Evolutionary conservation across 1,140 invertebrate genomes (phyloP).

Genomic region (Solenopsis invicta): DNA sequence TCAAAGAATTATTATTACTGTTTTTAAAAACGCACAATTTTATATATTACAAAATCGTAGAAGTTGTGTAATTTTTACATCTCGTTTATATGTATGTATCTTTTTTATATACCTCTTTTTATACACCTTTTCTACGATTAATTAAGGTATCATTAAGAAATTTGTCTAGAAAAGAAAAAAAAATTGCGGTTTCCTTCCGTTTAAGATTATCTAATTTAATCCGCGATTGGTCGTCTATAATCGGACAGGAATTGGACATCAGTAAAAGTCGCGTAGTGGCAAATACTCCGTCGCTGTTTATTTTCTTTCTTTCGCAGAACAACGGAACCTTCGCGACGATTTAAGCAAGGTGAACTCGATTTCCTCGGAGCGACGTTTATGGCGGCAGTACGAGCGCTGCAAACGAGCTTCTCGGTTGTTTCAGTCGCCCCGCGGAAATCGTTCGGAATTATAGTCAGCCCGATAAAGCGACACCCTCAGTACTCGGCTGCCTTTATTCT

Average conservation of each 20-base stretch:
- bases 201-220: background rate
- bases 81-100: too few species aligned
- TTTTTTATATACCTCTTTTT: too few species aligned
- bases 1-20: too few species aligned
- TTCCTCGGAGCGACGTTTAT: conserved; percentile 54
- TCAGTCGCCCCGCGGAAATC: conserved; percentile 55
- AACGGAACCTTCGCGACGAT: conserved; percentile 35
- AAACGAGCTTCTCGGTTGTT: conserved; percentile 53
- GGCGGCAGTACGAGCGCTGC: conserved; percentile 17
- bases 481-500: conserved; percentile 41
- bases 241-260: background rate
- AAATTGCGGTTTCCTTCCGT: background rate
- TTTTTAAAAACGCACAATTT: too few species aligned
- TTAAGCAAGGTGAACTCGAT: conserved; percentile 60
- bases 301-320: conserved; percentile 22
- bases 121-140: background rate
- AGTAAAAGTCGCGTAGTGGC: background rate
- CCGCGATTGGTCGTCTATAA: background rate
- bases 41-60: too few species aligned
- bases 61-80: too few species aligned
- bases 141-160: background rate
- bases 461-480: conserved; percentile 50
- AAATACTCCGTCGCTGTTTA: conserved; percentile 3
- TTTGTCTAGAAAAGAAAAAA: background rate
- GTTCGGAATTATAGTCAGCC: conserved; percentile 55